phyloP scores from a whole-genome alignment of 2,888 invertebrate genomes.

The Orchesellides sinensis region DNA sequence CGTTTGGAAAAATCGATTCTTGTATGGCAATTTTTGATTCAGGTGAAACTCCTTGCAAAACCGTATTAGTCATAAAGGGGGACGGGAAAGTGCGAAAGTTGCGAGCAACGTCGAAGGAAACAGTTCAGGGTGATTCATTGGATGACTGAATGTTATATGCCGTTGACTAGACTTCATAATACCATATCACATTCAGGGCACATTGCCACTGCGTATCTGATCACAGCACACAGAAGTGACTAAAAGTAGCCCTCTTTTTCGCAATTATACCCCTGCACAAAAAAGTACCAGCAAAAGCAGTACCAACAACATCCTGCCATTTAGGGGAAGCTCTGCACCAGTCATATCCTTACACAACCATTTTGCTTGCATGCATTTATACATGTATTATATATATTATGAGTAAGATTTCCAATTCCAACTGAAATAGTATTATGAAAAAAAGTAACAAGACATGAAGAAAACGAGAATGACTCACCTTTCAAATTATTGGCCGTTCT shows the following conservation, averaged over 20 bases:
- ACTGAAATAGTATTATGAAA: too few species aligned
- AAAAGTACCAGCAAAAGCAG: too few species aligned
- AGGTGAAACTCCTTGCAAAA: too few species aligned
- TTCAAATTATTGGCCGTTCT: conserved; percentile 30
- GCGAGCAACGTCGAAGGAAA: conserved; percentile 18
- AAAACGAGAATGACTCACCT: conserved; percentile 57
- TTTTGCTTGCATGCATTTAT: too few species aligned
- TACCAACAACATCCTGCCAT: conserved; percentile 43
- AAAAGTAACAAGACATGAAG: too few species aligned
- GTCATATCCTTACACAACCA: background rate
- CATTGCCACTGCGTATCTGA: conserved; percentile 5
- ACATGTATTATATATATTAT: too few species aligned
- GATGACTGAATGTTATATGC: conserved; percentile 16
- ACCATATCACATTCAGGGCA: conserved; percentile 5
- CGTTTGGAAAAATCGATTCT: too few species aligned
- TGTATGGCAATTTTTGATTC: too few species aligned
- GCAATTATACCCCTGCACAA: conserved; percentile 38
- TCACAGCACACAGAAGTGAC: background rate
- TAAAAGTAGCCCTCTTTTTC: conserved; percentile 14
- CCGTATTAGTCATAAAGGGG: too few species aligned
- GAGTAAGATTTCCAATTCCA: too few species aligned
- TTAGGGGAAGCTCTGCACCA: background rate
- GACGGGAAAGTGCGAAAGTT: conserved; percentile 2
- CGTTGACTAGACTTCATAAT: background rate
- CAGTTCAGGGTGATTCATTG: conserved; percentile 41